Evolutionary conservation across 2,888 invertebrate genomes (phyloP).

Genomic region (Nematopogon swammerdamellus): DNA sequence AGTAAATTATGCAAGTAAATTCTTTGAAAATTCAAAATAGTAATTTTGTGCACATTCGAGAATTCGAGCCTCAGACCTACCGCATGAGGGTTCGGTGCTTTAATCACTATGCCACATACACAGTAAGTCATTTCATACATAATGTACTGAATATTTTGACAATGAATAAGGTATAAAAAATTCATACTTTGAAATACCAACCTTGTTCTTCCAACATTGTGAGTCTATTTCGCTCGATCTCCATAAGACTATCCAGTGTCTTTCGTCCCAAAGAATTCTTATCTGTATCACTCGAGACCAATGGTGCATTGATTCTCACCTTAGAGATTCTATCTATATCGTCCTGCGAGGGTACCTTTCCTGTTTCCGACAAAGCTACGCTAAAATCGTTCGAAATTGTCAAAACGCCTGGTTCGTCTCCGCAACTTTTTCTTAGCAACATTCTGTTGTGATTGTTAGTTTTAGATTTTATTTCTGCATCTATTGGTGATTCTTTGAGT

Average conservation of each 20-base stretch:
- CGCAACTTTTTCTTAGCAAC: slow-evolving; percentile 44
- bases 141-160: too few species aligned
- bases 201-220: slow-evolving; percentile 89
- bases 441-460: slow-evolving; percentile 1
- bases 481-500: too few species aligned
- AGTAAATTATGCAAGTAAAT: too few species aligned
- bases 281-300: slow-evolving; percentile 65
- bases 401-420: slow-evolving; percentile 36
- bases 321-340: slow-evolving; percentile 86
- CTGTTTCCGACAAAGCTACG: slow-evolving; percentile 35
- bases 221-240: slow-evolving; percentile 85
- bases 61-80: too few species aligned
- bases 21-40: too few species aligned
- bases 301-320: slow-evolving; percentile 80
- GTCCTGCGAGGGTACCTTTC: slow-evolving; percentile 71
- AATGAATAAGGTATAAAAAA: too few species aligned
- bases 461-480: not conserved
- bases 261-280: slow-evolving; percentile 67
- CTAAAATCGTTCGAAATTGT: slow-evolving; percentile 21
- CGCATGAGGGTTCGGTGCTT: too few species aligned
- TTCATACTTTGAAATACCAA: too few species aligned
- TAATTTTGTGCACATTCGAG: too few species aligned
- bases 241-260: slow-evolving; percentile 82
- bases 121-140: too few species aligned
- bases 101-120: too few species aligned